Percentiles rank a stretch among this genome's conserved stretches.
Evolutionary conservation across 2,113 vertebrate species (phyloP).

Genomic region (Euleptes europaea): DNA sequence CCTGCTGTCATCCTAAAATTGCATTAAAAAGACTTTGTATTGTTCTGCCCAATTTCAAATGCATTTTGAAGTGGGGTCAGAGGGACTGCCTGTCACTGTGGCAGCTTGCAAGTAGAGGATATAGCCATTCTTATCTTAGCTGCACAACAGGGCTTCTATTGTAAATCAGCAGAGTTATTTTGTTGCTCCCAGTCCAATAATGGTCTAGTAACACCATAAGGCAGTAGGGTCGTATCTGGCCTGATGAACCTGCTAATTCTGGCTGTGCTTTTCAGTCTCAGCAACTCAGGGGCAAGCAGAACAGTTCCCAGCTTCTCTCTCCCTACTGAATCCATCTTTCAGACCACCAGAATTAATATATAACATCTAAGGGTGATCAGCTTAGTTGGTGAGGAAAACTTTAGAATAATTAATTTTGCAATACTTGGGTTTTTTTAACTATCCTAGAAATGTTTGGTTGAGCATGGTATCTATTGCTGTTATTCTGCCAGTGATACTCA

Average conservation of each 20-base stretch:
- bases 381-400: background rate
- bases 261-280: background rate
- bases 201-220: background rate
- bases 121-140: background rate
- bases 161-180: no score
- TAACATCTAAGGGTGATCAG: no score
- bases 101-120: background rate
- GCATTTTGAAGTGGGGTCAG: no score
- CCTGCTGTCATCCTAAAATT: background rate
- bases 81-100: background rate
- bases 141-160: background rate
- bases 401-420: background rate
- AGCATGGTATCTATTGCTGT: background rate
- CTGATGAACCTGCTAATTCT: background rate
- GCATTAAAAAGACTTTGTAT: background rate
- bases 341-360: background rate
- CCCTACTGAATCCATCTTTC: background rate
- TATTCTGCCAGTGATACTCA: background rate
- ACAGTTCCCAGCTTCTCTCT: background rate
- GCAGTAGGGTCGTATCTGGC: background rate
- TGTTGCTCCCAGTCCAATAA: no score
- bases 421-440: background rate
- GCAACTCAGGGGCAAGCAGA: background rate
- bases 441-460: background rate
- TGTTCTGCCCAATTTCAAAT: background rate